phyloP scores from a whole-genome alignment of 2,888 invertebrate species.

The Cybosia mesomella region DNA sequence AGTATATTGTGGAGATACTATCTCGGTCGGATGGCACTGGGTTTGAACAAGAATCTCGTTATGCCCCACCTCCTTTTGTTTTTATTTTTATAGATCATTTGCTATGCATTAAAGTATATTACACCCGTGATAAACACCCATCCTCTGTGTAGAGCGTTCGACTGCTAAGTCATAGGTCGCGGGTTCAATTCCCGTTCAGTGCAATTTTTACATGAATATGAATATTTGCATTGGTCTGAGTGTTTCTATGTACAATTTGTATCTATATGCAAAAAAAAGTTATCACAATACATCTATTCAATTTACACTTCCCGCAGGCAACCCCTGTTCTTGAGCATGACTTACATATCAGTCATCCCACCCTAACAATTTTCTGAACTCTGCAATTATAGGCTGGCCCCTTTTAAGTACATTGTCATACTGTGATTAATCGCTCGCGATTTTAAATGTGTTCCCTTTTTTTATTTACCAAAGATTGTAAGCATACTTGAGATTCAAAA shows the following conservation, averaged over 20 bases:
- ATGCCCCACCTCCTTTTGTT: background rate
- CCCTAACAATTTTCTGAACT: background rate
- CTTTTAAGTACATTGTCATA: slow-evolving; percentile 1
- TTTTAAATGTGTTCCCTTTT: background rate
- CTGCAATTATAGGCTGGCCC: background rate
- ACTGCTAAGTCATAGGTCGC: too few species aligned
- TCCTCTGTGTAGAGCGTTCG: too few species aligned
- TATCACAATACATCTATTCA: background rate
- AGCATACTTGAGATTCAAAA: background rate
- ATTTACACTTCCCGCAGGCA: background rate
- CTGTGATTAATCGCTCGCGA: background rate
- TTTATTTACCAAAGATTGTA: background rate
- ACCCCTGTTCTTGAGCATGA: background rate
- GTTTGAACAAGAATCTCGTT: too few species aligned
- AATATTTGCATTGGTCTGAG: too few species aligned
- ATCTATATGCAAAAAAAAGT: too few species aligned
- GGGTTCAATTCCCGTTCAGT: too few species aligned
- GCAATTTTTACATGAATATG: too few species aligned
- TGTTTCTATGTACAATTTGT: too few species aligned
- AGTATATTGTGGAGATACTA: too few species aligned
- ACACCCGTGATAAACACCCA: background rate
- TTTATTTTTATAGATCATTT: background rate
- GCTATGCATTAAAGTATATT: background rate
- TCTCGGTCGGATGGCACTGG: too few species aligned
- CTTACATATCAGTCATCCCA: background rate